A percentile compares a stretch with the other conserved stretches of the same genome.
Conservation (phyloP, 2,113 vertebrate species). For the Xyliphius kryptos region DNA sequence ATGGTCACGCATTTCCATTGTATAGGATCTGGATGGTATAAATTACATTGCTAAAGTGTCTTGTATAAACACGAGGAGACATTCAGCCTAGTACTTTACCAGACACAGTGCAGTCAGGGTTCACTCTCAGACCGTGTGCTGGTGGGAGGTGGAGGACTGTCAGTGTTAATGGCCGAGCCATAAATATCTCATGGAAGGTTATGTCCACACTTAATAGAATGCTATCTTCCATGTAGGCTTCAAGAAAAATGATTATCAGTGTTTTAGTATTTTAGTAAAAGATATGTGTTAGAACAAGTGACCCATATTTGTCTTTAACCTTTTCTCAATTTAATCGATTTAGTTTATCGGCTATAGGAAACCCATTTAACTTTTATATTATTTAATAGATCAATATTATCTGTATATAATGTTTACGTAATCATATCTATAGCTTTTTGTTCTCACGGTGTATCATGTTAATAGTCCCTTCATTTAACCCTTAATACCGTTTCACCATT, state of each 20-base stretch:
- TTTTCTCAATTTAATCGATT: too few relatives aligned
- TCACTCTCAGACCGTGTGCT: conserved; percentile 7
- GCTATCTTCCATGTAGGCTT: neutral
- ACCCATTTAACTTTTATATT: too few relatives aligned
- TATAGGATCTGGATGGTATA: conserved; percentile 22
- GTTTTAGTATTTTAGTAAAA: neutral
- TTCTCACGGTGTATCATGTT: too few relatives aligned
- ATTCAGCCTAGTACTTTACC: neutral
- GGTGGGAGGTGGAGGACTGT: conserved; percentile 9
- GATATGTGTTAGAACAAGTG: too few relatives aligned
- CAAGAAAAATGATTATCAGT: neutral
- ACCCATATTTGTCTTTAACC: too few relatives aligned
- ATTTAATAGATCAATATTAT: too few relatives aligned
- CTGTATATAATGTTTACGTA: too few relatives aligned
- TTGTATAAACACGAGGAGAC: conserved; percentile 34
- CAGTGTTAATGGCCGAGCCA: neutral
- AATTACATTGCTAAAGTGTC: conserved; percentile 26
- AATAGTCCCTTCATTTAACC: too few relatives aligned
- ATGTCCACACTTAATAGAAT: neutral
- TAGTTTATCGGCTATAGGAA: too few relatives aligned
- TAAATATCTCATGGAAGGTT: neutral
- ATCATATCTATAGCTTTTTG: too few relatives aligned
- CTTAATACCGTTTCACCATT: too few relatives aligned
- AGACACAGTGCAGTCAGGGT: neutral
- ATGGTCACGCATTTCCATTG: conserved; percentile 20